Evolutionary conservation across 2,888 invertebrate species (phyloP).

Genomic region (Caenorhabditis becei): DNA sequence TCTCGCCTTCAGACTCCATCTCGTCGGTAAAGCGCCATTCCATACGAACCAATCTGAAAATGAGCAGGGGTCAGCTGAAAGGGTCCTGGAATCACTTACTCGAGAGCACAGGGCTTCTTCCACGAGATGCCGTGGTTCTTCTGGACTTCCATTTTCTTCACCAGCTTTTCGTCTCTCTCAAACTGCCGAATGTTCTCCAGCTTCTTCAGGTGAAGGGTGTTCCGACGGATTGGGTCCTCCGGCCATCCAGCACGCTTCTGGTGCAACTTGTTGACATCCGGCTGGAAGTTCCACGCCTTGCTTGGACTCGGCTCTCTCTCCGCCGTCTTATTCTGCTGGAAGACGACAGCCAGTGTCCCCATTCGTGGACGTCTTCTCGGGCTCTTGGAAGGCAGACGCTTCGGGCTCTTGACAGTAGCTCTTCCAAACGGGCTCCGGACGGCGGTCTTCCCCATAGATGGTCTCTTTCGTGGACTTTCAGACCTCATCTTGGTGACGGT

Average conservation of each 20-base stretch:
- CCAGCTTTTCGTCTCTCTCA: background rate
- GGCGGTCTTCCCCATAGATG: background rate
- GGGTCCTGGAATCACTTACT: slow-evolving; percentile 1
- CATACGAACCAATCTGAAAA: slow-evolving; percentile 7
- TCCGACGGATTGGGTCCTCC: background rate
- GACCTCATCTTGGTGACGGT: background rate
- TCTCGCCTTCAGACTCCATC: slow-evolving; percentile 8
- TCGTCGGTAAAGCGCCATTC: slow-evolving; percentile 6
- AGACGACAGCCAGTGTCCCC: background rate
- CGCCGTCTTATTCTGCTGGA: background rate
- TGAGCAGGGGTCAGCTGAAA: too few relatives aligned
- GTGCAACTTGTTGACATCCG: background rate
- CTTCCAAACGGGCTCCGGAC: too few relatives aligned
- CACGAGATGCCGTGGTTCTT: background rate
- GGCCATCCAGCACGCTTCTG: background rate
- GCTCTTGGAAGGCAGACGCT: background rate
- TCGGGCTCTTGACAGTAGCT: background rate
- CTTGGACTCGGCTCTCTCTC: background rate
- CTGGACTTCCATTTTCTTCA: background rate
- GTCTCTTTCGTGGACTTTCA: background rate
- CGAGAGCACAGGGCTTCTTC: background rate
- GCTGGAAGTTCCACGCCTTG: background rate
- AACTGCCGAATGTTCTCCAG: background rate
- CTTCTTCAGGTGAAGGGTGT: background rate
- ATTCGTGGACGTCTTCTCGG: background rate